Evolutionary conservation across 2,888 invertebrate genomes (phyloP).

Genomic region (Stenodema calcarata): DNA sequence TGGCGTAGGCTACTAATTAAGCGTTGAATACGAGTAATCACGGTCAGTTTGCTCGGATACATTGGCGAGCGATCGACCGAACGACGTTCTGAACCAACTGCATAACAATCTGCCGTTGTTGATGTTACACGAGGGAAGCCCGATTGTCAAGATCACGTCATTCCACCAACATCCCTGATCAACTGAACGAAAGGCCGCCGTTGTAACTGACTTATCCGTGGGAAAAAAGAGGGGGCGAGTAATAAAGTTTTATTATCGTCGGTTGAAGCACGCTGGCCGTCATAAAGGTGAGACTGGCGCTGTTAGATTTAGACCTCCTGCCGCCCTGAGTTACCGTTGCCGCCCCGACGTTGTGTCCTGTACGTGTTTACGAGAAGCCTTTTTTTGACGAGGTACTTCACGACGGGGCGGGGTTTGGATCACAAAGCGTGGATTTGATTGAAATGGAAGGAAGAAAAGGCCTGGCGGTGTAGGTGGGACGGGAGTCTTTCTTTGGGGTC

Average conservation of each 20-base stretch:
- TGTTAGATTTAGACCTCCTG: not conserved
- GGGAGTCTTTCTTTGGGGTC: not conserved
- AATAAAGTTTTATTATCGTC: not conserved
- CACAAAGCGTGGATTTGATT: not conserved
- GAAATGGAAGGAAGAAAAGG: not conserved
- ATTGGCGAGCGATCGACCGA: too few relatives aligned
- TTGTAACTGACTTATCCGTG: not conserved
- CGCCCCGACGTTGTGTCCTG: not conserved
- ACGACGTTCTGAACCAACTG: too few relatives aligned
- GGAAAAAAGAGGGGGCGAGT: not conserved
- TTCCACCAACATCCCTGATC: not conserved
- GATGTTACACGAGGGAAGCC: too few relatives aligned
- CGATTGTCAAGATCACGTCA: too few relatives aligned
- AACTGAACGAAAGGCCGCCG: not conserved
- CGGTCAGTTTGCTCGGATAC: too few relatives aligned
- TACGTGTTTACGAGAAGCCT: not conserved
- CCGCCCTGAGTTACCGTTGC: not conserved
- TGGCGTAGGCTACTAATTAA: too few relatives aligned
- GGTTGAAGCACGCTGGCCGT: not conserved
- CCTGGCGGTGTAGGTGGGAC: not conserved
- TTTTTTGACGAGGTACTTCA: slow-evolving; percentile 7
- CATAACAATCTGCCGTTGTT: too few relatives aligned
- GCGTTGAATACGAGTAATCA: too few relatives aligned
- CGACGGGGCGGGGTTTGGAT: not conserved
- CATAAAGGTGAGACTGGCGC: slow-evolving; percentile 7